A percentile compares a stretch with the other conserved stretches of the same genome.
phyloP scores from a whole-genome alignment of 2,113 vertebrate genomes.

The Prionailurus bengalensis region DNA sequence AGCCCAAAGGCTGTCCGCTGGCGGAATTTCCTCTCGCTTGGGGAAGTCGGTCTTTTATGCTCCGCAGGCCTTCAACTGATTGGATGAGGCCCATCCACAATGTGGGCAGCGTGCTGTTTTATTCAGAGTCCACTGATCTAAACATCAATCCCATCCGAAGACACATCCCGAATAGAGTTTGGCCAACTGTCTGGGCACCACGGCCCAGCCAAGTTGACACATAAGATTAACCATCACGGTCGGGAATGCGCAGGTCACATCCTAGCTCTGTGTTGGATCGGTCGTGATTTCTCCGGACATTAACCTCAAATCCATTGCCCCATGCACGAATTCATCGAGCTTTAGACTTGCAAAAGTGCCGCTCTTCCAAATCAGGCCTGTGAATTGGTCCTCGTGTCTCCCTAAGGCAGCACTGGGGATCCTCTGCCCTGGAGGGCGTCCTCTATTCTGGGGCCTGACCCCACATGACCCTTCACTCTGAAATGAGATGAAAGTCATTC shows the following conservation, averaged over 20 bases:
- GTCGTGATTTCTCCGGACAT: background rate
- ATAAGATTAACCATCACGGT: background rate
- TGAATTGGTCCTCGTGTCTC: background rate
- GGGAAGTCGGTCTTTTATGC: background rate
- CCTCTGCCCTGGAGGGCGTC: accelerated
- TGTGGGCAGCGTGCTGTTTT: accelerated
- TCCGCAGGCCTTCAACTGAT: background rate
- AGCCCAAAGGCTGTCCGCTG: accelerated
- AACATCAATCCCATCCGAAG: background rate
- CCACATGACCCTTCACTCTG: accelerated
- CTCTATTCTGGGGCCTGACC: accelerated
- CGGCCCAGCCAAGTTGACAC: background rate
- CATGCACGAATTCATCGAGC: accelerated
- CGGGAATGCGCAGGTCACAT: accelerated
- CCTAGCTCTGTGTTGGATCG: background rate
- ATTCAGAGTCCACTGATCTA: too few species aligned
- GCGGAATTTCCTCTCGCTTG: background rate
- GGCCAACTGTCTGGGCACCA: accelerated
- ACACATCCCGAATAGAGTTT: accelerated
- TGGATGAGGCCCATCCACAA: background rate
- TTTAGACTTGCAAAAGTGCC: too few species aligned
- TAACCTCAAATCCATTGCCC: background rate
- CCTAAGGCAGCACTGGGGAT: background rate
- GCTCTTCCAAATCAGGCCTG: background rate
- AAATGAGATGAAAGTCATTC: background rate